phyloP scores from a whole-genome alignment of 2,888 invertebrate genomes.

The Dasysyrphus tricinctus region DNA sequence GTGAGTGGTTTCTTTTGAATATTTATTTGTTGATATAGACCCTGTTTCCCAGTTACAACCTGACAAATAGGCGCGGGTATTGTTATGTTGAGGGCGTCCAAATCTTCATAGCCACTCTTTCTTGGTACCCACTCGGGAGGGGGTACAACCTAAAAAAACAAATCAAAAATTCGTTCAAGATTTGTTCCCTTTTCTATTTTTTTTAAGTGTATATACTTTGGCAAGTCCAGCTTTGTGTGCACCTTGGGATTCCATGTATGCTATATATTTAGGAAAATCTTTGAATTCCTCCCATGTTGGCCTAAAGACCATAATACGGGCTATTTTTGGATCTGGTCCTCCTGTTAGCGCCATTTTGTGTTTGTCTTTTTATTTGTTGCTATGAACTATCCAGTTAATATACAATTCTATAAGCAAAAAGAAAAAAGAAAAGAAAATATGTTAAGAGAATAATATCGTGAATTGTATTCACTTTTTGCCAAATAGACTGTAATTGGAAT shows the following conservation, averaged over 20 bases:
- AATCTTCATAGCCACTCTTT: conserved; percentile 91
- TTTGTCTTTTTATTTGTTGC: conserved; percentile 17
- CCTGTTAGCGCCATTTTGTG: conserved; percentile 56
- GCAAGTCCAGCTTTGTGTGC: conserved; percentile 98
- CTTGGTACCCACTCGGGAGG: conserved; percentile 98
- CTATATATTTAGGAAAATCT: conserved; percentile 95
- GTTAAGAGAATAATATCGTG: conserved; percentile 39
- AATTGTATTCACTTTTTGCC: conserved; percentile 23
- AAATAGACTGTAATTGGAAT: neutral
- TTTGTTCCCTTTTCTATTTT: conserved; percentile 9
- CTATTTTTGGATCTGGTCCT: conserved; percentile 62
- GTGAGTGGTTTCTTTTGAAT: conserved; percentile 97
- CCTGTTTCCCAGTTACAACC: conserved; percentile 96
- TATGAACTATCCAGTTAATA: conserved; percentile 40
- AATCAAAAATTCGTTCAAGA: conserved; percentile 3
- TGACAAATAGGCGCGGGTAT: conserved; percentile 98
- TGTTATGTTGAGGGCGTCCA: conserved; percentile 91
- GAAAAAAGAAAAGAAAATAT: conserved; percentile 27
- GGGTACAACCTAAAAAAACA: conserved; percentile 90
- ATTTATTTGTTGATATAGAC: conserved; percentile 97
- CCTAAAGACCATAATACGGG: conserved; percentile 87
- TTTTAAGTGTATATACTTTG: conserved; percentile 87
- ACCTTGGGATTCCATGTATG: conserved; percentile 95
- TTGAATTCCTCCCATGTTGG: conserved; percentile 99
- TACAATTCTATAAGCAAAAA: conserved; percentile 58